Base-by-base conservation (phyloP, 2,113 vertebrate species). In the Gasterosteus nipponicus region DNA sequence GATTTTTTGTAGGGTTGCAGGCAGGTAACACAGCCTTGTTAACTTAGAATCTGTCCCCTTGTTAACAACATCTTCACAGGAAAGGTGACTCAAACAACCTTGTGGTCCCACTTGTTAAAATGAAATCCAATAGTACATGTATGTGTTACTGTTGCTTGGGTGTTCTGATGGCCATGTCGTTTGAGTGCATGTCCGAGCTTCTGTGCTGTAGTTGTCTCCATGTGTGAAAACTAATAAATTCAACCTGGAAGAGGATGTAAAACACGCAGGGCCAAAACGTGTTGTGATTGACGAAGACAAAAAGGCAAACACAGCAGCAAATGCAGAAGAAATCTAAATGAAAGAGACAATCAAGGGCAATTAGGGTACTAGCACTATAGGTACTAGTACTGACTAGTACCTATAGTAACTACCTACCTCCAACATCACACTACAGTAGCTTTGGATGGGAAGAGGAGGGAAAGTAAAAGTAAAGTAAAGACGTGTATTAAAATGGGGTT, bases 31-130 rank as follows among this genome's bases (percentile, higher is more conserved):
- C 31, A 22, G 58, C 41, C 70, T 82, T 82, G 71, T 83, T 78
- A 77, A 73, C 67, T 75, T 78, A 11, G 53, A 81, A 81, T 85
- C 22, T 69, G 62, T 67, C 60, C 38, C 22, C 71, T 79, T 81
- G 75, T 86, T 73, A 86, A 71, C 63, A 78, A 11, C 29, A 77
- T 69, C 58, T 83, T 74, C 26, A 42, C 26, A 75, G 44, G 41
- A 73, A 68, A 67, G 29, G 65, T 79, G 74, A 64, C 51, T 62
- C 65, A 78, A 67, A 39, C 63, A 74, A 66, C 75, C 72, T 65
- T 75, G 59, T 42, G 70, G 67, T 31, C 22, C 31, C 54, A 53
- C 66, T 88, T 79, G 63, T 85, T 83, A 78, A 87, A 77, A 75
- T n/a, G 15, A 11, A 64, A 68, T 72, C 31, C 57, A 68, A 73